Conservation (phyloP, 2,113 vertebrate genomes). For the Canis aureus region DNA sequence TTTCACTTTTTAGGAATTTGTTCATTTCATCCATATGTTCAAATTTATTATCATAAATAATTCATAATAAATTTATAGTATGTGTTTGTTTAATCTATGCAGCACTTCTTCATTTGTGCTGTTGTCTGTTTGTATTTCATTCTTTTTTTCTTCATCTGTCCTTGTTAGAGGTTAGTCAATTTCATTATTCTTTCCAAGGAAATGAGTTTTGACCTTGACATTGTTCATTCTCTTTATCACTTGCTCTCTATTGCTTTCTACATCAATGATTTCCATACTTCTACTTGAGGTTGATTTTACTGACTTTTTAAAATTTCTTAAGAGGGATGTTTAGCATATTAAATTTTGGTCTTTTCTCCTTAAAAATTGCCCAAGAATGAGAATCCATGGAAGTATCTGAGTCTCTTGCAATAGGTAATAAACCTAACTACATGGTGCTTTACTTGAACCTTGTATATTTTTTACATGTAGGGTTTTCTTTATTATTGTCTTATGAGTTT, state of each 20-base stretch:
- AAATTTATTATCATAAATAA: background rate
- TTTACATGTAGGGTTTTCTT: background rate
- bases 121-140: background rate
- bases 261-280: background rate
- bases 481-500: background rate
- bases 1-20: background rate
- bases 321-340: background rate
- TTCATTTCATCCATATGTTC: background rate
- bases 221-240: background rate
- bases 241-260: background rate
- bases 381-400: too few species aligned
- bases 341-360: background rate
- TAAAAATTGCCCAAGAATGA: background rate
- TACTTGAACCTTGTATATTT: background rate
- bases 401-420: background rate
- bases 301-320: background rate
- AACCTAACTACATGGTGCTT: background rate
- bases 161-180: background rate
- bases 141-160: background rate
- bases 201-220: background rate
- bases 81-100: background rate
- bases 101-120: background rate
- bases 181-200: slow-evolving; percentile 5
- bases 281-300: background rate
- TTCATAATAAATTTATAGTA: background rate